Evolutionary conservation across 2,797 vertebrate species (phyloP), one percentile per base, ranked within the genome.

Genomic region (Sebastes hubbsi): DNA sequence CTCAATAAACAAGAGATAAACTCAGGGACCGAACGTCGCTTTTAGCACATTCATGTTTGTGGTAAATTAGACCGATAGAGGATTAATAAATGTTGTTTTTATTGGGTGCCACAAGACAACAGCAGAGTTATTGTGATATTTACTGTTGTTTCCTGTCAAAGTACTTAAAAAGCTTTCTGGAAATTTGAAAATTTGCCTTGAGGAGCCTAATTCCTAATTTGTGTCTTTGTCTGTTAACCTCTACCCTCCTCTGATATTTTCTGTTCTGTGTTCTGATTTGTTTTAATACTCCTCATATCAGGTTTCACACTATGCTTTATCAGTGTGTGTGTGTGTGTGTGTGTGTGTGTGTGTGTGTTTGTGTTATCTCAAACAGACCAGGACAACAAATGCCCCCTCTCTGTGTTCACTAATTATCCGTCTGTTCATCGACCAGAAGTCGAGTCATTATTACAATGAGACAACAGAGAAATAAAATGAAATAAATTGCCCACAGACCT

Each of bases 391-490:
- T 22, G 64, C 55, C n/a, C 7, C 55, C 60, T 55, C 20, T 58
- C 56, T 22, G 36, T n/a, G 64, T 72, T 42, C 62, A 70, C 20
- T 67, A 84, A 82, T 80, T 67, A 78, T 59, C 49, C 5, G 27
- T 22, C 59, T 62, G 63, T 29, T 74, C 69, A 34, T 56, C 59
- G 52, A 82, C 62, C 79, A 75, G 63, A 72, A 81, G 73, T 67
- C 4, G 8, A 73, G 42, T 78, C 74, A 70, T 75, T 78, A 72
- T 20, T 3, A 58, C 42, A 32, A 72, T 20, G 20, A 81, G 68
- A 62, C 55, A 25, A 66, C 27, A 14, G 42, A 30, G 73, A 72
- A 75, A 73, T 71, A 27, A 72, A 73, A 78, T 42, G 16, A 78
- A 82, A 49, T 49, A 7, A 61, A 60, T 12, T 9, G 27, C 46